Base-by-base conservation (phyloP, 2,888 invertebrate species). In the Crematogaster levior region DNA sequence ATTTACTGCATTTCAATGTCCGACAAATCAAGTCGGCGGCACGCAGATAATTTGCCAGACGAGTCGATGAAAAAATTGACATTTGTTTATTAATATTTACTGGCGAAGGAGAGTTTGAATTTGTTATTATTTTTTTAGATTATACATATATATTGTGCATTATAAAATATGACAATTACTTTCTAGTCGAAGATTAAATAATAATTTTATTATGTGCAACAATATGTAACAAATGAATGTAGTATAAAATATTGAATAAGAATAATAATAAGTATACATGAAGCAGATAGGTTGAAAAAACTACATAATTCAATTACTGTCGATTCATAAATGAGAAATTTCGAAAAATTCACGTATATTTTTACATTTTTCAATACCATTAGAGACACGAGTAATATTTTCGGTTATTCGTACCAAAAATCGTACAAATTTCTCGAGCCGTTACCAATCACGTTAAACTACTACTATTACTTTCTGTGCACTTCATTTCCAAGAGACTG, bases 401-500 rank as follows among this genome's bases (percentile, higher is more conserved):
- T 27, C 18, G 15, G 1, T 5, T 3, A n/a, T 18, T 53, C 34
- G 18, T 21, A 9, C 6, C 1, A 40, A 66, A 27, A 75, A 30
- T 40, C 7, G 5, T 43, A 4, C 5, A 56, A 56, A 56, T 56
- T 53, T 73, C n/a, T 53, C 21, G 3, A 15, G 4, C 51, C 24
- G n/a, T 65, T 68, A 56, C 9, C 43, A 46, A 2, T 68, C 7
- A 7, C 34, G 6, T 27, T 34, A 68, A 66, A 53, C 18, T 68
- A 53, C 68, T 73, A 72, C 40, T 5, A 10, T 24, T 30, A 15
- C 40, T 18, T 9, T 40, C 6, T 40, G 18, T 5, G 15, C 53
- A 30, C 56, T 77, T 68, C 34, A 77, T 77, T 77, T 77, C 43
- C 68, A 56, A 77, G 27, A 24, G 63, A 68, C 68, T 58, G 79